Base-by-base conservation (phyloP, 2,888 invertebrate species). In the Microctonus aethiopoides region DNA sequence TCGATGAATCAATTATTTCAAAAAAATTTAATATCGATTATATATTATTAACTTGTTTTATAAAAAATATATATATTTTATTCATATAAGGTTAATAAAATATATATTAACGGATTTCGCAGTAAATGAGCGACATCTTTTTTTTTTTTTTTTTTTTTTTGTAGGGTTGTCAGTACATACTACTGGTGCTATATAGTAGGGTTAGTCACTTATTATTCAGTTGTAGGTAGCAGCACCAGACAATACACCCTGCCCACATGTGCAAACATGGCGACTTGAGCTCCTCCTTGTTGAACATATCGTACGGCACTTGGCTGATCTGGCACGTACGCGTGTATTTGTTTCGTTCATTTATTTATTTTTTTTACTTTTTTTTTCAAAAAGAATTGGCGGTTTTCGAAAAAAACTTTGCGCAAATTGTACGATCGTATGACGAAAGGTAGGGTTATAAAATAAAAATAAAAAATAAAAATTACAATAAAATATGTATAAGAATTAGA, bases 211-310 rank as follows among this genome's bases (percentile, higher is more conserved):
- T 7, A 11, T n/a, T 34, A 34, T 32, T 16, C 46, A 9, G 9
- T n/a, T 22, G 32, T 78, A 83, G 83, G 82, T 81, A 72, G 83
- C 82, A 76, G 76, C 79, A 79, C 78, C 68, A 64, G 20, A 72
- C 72, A 76, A 59, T 71, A 65, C 73, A 74, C 79, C 78, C 81
- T 80, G 80, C 83, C 82, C 83, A 83, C 82, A 83, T 81, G 82
- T 81, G 77, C 81, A 81, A 83, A 83, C 80, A 83, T 83, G 83
- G 83, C 83, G 76, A 73, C 76, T 72, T 71, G 68, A 68, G 71
- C 71, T 74, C 63, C 66, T 66, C 70, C 63, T 67, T 71, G 66
- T 66, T 66, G 64, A 73, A 39, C 73, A 71, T 74, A 74, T 73
- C 73, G 70, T 71, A 52, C 61, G 26, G 63, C 54, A 57, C 39